These are phyloP conservation scores for Entomobrya multifasciata DNA, from an alignment of 2,888 invertebrate species.

Conservation along the genomic window DNA sequence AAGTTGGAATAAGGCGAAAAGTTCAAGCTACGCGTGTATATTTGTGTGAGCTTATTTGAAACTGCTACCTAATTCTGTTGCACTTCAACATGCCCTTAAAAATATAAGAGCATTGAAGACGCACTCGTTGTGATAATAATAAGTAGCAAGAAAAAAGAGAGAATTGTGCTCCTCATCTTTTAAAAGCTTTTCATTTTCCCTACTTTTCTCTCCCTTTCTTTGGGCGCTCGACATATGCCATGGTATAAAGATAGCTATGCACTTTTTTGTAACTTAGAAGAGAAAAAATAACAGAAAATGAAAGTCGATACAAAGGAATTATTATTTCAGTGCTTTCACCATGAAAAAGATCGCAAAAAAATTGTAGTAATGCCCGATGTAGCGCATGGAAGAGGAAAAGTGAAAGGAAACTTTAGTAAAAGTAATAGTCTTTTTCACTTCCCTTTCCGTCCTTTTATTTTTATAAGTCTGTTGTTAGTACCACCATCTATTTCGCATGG, in stretches of 20 bases:
- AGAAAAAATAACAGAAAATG: slow-evolving; percentile 26
- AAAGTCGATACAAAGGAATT: slow-evolving; percentile 64
- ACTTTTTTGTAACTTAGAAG: background rate
- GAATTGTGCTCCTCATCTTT: slow-evolving; percentile 49
- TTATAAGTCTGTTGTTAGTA: too few species aligned
- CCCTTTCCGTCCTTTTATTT: slow-evolving; percentile 24
- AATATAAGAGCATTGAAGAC: too few species aligned
- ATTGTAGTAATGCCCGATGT: slow-evolving; percentile 16
- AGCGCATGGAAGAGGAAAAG: slow-evolving; percentile 1
- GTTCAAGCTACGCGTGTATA: slow-evolving; percentile 39
- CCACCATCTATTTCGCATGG: background rate
- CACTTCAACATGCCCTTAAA: background rate
- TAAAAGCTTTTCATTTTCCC: slow-evolving; percentile 44
- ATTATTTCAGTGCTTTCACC: slow-evolving; percentile 59
- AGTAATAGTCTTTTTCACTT: slow-evolving; percentile 39
- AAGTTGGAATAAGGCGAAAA: slow-evolving; percentile 60
- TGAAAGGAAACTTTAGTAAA: slow-evolving; percentile 42
- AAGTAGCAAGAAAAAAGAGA: slow-evolving; percentile 29
- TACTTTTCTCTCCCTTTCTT: background rate
- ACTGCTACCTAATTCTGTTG: too few species aligned
- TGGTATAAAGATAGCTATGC: background rate
- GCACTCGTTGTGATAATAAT: slow-evolving; percentile 21
- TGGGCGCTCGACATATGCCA: background rate
- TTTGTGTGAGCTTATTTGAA: too few species aligned
- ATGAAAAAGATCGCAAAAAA: background rate